A percentile compares a stretch with the other conserved stretches of the same genome.
These are phyloP conservation scores for Apus apus DNA, from an alignment of 2,113 vertebrate genomes.

Conservation along the genomic window DNA sequence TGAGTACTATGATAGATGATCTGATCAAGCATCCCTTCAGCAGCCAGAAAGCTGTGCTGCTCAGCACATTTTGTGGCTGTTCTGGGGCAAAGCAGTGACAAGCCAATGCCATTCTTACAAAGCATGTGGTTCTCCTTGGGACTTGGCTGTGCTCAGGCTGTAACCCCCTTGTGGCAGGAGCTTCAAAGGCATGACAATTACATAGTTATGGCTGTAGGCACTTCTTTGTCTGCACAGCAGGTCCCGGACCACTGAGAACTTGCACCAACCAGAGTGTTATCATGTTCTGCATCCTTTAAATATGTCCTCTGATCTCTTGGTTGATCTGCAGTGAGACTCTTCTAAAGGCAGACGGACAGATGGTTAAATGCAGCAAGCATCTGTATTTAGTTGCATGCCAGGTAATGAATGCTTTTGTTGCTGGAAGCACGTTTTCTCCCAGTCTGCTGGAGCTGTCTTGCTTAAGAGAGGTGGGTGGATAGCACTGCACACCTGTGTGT, in stretches of 20 bases:
- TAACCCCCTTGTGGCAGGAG: neutral
- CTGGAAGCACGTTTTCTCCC: rapidly evolving
- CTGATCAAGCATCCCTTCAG: neutral
- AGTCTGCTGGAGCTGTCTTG: neutral
- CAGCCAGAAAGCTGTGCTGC: neutral
- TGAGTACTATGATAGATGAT: neutral
- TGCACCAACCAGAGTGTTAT: neutral
- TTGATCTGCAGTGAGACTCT: neutral
- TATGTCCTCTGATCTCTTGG: neutral
- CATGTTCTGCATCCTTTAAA: neutral
- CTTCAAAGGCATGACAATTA: neutral
- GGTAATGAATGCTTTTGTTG: neutral
- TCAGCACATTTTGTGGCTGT: neutral
- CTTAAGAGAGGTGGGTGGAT: neutral
- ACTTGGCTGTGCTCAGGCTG: neutral
- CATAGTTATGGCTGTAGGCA: neutral
- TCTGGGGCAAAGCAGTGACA: neutral
- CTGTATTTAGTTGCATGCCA: rapidly evolving
- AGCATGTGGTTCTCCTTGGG: neutral
- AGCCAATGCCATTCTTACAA: neutral
- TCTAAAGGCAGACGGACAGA: neutral
- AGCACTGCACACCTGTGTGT: rapidly evolving
- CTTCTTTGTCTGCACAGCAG: neutral
- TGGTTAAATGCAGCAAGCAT: neutral
- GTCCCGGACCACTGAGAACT: neutral